These are phyloP conservation scores for Bombylius major DNA, from an alignment of 2,888 invertebrate genomes.

Conservation along the genomic window DNA sequence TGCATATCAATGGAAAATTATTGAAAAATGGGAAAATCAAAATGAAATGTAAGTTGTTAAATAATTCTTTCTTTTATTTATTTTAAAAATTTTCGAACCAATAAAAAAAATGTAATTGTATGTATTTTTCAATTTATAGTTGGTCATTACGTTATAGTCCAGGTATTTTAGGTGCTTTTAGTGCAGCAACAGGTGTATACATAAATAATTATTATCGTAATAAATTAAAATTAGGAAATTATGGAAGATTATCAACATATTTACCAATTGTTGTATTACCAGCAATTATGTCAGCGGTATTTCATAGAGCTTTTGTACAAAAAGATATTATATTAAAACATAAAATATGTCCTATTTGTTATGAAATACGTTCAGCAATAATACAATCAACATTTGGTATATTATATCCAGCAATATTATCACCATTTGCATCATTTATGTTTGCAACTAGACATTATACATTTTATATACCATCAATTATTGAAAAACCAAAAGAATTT, in stretches of 20 bases:
- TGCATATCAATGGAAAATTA: constrained; percentile 44
- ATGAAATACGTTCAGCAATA: constrained; percentile 45
- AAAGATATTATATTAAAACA: constrained; percentile 45
- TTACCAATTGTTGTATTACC: constrained; percentile 50
- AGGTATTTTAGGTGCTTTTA: constrained; percentile 39
- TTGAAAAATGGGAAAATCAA: constrained; percentile 45
- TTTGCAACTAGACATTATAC: constrained; percentile 50
- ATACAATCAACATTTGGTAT: constrained; percentile 43
- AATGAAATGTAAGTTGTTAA: constrained; percentile 46
- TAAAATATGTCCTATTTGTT: constrained; percentile 49
- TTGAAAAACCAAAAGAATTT: constrained; percentile 42
- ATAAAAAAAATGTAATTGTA: neutral
- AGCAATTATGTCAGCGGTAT: constrained; percentile 39
- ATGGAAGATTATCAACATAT: constrained; percentile 47
- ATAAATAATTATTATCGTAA: constrained; percentile 51
- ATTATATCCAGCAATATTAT: constrained; percentile 47
- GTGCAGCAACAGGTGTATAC: constrained; percentile 40
- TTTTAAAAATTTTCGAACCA: constrained; percentile 9
- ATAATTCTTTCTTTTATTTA: neutral
- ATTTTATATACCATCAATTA: constrained; percentile 49
- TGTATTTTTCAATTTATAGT: constrained; percentile 28
- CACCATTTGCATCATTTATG: constrained; percentile 47
- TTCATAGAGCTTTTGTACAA: constrained; percentile 47
- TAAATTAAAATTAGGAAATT: constrained; percentile 45
- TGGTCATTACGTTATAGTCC: constrained; percentile 43